Conservation (phyloP, 2,888 invertebrate genomes). For the Lamellibrachia satsuma region DNA sequence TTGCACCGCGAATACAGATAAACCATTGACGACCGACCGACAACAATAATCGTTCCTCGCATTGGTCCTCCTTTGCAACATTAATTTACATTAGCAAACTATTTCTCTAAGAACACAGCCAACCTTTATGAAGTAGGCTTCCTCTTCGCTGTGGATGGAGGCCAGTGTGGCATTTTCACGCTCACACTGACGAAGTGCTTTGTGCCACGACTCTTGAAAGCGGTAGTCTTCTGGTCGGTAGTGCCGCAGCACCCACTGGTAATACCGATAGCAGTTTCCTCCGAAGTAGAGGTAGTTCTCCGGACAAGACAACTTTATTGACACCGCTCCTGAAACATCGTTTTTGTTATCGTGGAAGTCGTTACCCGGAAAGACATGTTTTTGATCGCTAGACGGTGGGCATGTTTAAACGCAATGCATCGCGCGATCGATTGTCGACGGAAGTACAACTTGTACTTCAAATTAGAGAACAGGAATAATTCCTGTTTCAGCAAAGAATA, state of each 20-base stretch:
- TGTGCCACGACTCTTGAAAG: constrained; percentile 36
- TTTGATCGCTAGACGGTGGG: too few relatives aligned
- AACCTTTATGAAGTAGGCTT: constrained; percentile 41
- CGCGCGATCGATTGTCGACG: too few relatives aligned
- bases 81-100: background rate
- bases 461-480: too few relatives aligned
- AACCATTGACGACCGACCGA: background rate
- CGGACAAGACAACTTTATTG: constrained; percentile 26
- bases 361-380: too few relatives aligned
- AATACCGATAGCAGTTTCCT: constrained; percentile 39
- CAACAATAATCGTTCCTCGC: background rate
- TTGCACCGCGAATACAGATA: background rate
- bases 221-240: constrained; percentile 29
- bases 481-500: too few relatives aligned
- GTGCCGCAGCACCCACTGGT: constrained; percentile 38
- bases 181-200: constrained; percentile 32
- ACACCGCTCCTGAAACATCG: background rate
- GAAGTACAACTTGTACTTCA: too few relatives aligned
- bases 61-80: background rate
- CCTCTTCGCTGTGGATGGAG: constrained; percentile 36
- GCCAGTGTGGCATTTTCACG: constrained; percentile 33
- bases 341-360: background rate
- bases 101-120: background rate
- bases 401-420: too few relatives aligned
- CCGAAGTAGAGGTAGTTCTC: constrained; percentile 29